Evolutionary conservation across 1,140 invertebrate species (phyloP), one percentile per base, ranked within the genome.

Genomic region (Musca domestica): DNA sequence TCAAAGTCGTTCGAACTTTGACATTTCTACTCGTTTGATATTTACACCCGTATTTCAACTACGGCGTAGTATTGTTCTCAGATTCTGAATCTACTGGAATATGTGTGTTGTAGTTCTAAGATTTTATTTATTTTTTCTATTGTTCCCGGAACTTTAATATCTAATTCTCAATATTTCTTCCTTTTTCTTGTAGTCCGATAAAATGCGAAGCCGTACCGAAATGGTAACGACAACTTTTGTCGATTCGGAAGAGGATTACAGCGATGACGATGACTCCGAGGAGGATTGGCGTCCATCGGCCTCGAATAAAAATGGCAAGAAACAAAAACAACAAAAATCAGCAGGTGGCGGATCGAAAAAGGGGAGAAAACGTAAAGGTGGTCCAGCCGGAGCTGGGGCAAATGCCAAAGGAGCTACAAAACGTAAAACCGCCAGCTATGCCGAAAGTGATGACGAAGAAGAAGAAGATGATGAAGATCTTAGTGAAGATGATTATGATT

Each of bases 201-300:
- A 27, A 67, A 81, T 81, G 78, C 78, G 78, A 64, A 81, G 78
- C 76, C 78, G 78, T 67, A 81, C 78, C 30, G 78, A 81, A 67
- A 67, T 81, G 71, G 78, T 81, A 63, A 81, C 78, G 66, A 81
- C 78, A 58, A 81, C 78, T 34, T 81, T 81, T 58, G 78, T 76
- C 20, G 78, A 81, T 61, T 77, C 76, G 48, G 78, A 81, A 67
- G 78, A 81, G 15, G 78, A 81, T 34, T 79, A 71, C 34, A 81
- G 79, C 67, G 78, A 79, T 19, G 74, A 79, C 48, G 76, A 81
- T 49, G 78, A 80, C n/a, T 81, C 78, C 25, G 78, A 81, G 70
- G 78, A 81, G 69, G 78, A 81, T 67, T 81, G 78, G 78, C 72
- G 78, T 1, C 78, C 78, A 54, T 76, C 72, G 49, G 64, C 69